phyloP scores from a whole-genome alignment of 1,140 invertebrate species.

The Metaphire vulgaris region DNA sequence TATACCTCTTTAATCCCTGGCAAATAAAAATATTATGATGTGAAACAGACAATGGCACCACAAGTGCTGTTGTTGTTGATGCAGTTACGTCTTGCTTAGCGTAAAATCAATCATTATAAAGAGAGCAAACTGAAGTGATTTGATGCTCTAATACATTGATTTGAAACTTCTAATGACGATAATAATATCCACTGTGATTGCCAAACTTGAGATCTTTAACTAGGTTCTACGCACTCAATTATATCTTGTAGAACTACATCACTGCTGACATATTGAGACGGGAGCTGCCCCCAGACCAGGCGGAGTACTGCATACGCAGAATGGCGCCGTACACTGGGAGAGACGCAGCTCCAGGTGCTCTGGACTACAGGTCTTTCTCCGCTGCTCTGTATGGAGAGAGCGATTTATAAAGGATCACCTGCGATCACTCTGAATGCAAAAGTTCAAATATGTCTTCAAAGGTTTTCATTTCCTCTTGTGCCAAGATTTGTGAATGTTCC shows the following conservation, averaged over 20 bases:
- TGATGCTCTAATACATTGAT: too few species aligned
- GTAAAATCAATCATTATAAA: too few species aligned
- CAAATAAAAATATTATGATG: too few species aligned
- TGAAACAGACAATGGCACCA: too few species aligned
- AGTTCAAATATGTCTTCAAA: background rate
- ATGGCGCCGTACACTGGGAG: constrained; percentile 88
- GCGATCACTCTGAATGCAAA: background rate
- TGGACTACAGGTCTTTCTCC: constrained; percentile 99
- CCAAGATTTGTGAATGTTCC: background rate
- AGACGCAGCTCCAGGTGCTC: constrained; percentile 63
- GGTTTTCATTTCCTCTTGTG: background rate
- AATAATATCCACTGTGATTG: too few species aligned
- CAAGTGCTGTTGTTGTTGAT: too few species aligned
- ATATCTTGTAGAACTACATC: constrained; percentile 82
- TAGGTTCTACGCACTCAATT: too few species aligned
- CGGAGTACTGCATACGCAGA: constrained; percentile 96
- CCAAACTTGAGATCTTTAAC: too few species aligned
- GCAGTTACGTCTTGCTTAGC: too few species aligned
- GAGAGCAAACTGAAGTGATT: too few species aligned
- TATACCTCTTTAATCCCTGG: too few species aligned
- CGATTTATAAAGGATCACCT: constrained; percentile 12
- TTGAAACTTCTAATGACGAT: too few species aligned
- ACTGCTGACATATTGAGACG: constrained; percentile 90
- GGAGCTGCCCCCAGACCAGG: constrained; percentile 96
- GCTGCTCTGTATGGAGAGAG: constrained; percentile 90